phyloP scores from a whole-genome alignment of 2,888 invertebrate genomes.

The Lasius fuliginosus region DNA sequence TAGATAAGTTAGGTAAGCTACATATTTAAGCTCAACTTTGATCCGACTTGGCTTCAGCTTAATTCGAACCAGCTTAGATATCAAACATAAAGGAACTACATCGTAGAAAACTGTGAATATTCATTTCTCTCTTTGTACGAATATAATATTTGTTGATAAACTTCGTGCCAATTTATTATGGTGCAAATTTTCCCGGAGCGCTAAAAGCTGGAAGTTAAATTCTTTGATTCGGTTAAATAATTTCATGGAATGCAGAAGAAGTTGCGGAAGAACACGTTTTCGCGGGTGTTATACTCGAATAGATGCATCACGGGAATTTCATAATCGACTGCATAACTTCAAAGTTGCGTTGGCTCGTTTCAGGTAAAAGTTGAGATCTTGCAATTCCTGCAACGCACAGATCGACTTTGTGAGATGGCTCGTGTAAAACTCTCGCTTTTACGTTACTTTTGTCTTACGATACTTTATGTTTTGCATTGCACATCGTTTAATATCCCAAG shows the following conservation, averaged over 20 bases:
- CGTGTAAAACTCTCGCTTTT: constrained; percentile 46
- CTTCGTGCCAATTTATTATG: constrained; percentile 21
- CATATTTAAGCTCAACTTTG: constrained; percentile 38
- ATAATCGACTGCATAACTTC: constrained; percentile 58
- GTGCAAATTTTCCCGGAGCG: constrained; percentile 6
- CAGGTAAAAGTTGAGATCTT: constrained; percentile 53
- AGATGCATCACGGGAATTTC: constrained; percentile 59
- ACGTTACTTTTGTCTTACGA: not conserved
- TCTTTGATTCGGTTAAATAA: constrained; percentile 53
- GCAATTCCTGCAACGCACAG: constrained; percentile 36
- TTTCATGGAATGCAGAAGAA: constrained; percentile 46
- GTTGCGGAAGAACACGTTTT: constrained; percentile 38
- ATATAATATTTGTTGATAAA: constrained; percentile 21
- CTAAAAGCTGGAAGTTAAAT: constrained; percentile 32
- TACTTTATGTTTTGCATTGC: constrained; percentile 35
- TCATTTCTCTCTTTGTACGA: not conserved
- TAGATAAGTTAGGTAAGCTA: constrained; percentile 36
- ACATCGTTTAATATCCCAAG: constrained; percentile 10
- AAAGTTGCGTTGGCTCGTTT: constrained; percentile 48
- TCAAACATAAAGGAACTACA: not conserved
- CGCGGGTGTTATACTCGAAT: constrained; percentile 45
- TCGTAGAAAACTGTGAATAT: not conserved
- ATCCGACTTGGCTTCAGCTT: constrained; percentile 2
- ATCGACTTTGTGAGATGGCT: constrained; percentile 43
- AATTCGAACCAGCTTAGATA: not conserved